A percentile compares a stretch with the other conserved stretches of the same genome.
These are phyloP conservation scores for Tauraco hartlaubi DNA, from an alignment of 2,797 vertebrate species.

Conservation along the genomic window DNA sequence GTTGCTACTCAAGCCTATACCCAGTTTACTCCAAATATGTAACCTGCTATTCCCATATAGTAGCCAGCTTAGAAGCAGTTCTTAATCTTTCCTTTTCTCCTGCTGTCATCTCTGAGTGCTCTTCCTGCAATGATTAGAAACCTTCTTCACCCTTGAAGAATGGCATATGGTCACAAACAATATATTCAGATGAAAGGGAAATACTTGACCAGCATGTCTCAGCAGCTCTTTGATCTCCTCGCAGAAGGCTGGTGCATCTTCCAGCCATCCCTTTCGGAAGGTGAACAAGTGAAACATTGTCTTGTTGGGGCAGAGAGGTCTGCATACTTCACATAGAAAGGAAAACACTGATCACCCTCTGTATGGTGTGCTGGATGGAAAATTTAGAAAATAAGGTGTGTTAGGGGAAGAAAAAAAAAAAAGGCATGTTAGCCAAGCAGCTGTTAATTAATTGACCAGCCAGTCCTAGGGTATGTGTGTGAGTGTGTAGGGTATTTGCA, in stretches of 20 bases:
- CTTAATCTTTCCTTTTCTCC: conserved; percentile 44
- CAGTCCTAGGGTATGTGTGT: fast-evolving
- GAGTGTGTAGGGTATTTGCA: not conserved
- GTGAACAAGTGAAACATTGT: conserved; percentile 69
- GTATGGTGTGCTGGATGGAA: not conserved
- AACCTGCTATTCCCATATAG: not conserved
- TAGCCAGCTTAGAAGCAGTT: not conserved
- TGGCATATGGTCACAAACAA: conserved; percentile 44
- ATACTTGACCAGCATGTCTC: conserved; percentile 30
- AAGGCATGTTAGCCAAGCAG: not conserved
- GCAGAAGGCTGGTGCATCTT: conserved; percentile 51
- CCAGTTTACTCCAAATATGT: not conserved
- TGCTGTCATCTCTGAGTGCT: conserved; percentile 34
- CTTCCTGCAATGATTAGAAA: conserved; percentile 64
- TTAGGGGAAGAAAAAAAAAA: not conserved
- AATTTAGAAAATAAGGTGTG: not conserved
- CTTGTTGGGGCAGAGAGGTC: conserved; percentile 52
- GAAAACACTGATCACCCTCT: not conserved
- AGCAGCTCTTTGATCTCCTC: conserved; percentile 72
- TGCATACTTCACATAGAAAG: conserved; percentile 45
- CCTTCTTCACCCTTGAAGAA: conserved; percentile 34
- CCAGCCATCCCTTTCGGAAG: conserved; percentile 14
- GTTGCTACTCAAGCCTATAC: not conserved
- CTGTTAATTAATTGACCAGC: not conserved
- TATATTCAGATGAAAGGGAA: conserved; percentile 74